A percentile compares a stretch with the other conserved stretches of the same genome.
Conservation (phyloP, 1,140 invertebrate species). For the Cotesia typhae region DNA sequence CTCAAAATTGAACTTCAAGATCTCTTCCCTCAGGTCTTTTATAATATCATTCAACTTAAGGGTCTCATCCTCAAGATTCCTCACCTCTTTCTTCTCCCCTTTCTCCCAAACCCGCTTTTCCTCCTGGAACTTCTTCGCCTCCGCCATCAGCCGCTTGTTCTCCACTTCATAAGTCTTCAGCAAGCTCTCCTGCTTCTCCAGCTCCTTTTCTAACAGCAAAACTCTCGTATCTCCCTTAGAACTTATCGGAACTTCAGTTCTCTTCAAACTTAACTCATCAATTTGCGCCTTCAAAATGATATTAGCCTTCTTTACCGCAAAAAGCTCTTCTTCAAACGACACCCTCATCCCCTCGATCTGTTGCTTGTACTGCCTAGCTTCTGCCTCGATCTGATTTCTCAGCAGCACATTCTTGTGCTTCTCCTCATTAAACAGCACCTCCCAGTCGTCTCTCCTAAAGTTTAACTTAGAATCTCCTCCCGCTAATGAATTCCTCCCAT, state of each 20-base stretch:
- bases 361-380: conserved; percentile 55
- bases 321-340: conserved; percentile 60
- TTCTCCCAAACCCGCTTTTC: conserved; percentile 51
- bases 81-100: conserved; percentile 43
- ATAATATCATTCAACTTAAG: conserved; percentile 52
- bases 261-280: conserved; percentile 50
- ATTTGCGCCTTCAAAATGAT: conserved; percentile 59
- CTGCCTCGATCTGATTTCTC: conserved; percentile 57
- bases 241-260: conserved; percentile 38
- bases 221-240: conserved; percentile 44
- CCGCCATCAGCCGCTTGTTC: conserved; percentile 57
- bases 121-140: conserved; percentile 53
- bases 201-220: conserved; percentile 52
- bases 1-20: conserved; percentile 55
- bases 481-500: conserved; percentile 42
- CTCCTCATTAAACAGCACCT: conserved; percentile 57
- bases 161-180: conserved; percentile 58
- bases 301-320: conserved; percentile 60
- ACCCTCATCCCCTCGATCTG: conserved; percentile 57
- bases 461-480: conserved; percentile 50
- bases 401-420: conserved; percentile 55
- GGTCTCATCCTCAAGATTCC: conserved; percentile 37
- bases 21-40: conserved; percentile 59
- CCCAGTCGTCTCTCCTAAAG: conserved; percentile 46
- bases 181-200: conserved; percentile 58